These are phyloP conservation scores for Cettia cetti DNA, from an alignment of 2,113 vertebrate genomes.

Conservation along the genomic window DNA sequence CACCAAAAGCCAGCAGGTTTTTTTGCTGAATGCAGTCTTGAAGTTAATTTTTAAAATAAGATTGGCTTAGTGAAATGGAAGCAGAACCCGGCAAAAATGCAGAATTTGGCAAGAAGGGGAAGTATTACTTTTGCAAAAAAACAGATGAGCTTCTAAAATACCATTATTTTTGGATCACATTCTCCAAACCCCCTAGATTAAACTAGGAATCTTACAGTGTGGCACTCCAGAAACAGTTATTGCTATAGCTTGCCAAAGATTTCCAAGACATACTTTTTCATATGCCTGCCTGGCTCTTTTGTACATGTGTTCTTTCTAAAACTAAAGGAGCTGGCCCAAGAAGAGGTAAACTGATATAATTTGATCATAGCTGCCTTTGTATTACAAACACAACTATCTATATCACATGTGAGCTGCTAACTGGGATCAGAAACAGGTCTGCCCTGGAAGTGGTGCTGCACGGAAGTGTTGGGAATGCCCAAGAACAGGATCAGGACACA, in stretches of 20 bases:
- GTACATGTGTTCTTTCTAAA: background rate
- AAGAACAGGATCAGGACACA: background rate
- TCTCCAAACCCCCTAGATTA: background rate
- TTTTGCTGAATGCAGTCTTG: background rate
- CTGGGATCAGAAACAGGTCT: background rate
- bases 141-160: conserved; percentile 8
- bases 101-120: background rate
- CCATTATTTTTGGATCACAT: background rate
- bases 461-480: background rate
- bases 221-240: background rate
- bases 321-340: background rate
- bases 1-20: background rate
- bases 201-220: background rate
- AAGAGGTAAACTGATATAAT: background rate
- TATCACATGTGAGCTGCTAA: background rate
- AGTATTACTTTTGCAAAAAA: background rate
- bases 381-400: background rate
- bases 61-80: background rate
- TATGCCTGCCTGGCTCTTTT: background rate
- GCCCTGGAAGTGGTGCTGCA: background rate
- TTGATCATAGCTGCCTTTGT: background rate
- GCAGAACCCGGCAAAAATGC: background rate
- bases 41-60: background rate
- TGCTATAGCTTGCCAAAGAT: background rate
- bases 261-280: background rate